These are phyloP conservation scores for Istiophorus platypterus DNA, from an alignment of 2,113 vertebrate genomes.

Conservation along the genomic window DNA sequence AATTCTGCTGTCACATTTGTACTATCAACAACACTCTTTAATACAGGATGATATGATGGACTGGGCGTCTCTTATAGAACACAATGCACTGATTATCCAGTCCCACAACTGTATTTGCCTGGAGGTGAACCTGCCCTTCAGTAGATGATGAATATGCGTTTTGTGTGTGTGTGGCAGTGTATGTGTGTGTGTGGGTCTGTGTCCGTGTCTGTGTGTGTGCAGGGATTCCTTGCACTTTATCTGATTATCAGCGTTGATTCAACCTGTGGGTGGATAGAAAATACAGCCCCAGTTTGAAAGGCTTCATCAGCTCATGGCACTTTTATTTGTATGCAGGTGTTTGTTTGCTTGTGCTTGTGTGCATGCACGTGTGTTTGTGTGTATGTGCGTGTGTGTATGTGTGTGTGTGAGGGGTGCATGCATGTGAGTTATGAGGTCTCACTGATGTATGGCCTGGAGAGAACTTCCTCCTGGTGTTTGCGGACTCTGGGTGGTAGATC, in stretches of 20 bases:
- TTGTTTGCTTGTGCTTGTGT: constrained; percentile 1
- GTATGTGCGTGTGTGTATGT: no score
- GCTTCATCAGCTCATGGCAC: constrained; percentile 37
- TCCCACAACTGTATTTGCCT: constrained; percentile 58
- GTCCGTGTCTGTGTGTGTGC: constrained; percentile 39
- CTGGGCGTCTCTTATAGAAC: constrained; percentile 40
- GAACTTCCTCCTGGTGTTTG: constrained; percentile 98
- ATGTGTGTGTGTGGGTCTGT: constrained; percentile 31
- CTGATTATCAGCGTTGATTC: constrained; percentile 70
- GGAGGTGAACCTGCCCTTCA: constrained; percentile 52
- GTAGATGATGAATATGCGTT: constrained; percentile 71
- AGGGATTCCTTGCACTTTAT: constrained; percentile 62
- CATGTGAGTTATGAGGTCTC: constrained; percentile 76
- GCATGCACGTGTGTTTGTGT: no score
- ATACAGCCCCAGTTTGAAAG: constrained; percentile 70
- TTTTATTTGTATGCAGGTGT: constrained; percentile 6
- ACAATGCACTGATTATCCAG: constrained; percentile 46
- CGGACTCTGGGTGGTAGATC: constrained; percentile 96
- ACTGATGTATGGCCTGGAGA: constrained; percentile 99
- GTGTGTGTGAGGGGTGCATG: constrained; percentile 24
- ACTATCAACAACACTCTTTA: constrained; percentile 2
- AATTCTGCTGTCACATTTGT: constrained; percentile 8
- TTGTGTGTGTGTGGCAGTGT: constrained; percentile 17
- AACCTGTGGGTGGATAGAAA: constrained; percentile 69
- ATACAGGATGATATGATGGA: constrained; percentile 36